phyloP scores from a whole-genome alignment of 1,140 invertebrate species.

The Ridgeia piscesae region DNA sequence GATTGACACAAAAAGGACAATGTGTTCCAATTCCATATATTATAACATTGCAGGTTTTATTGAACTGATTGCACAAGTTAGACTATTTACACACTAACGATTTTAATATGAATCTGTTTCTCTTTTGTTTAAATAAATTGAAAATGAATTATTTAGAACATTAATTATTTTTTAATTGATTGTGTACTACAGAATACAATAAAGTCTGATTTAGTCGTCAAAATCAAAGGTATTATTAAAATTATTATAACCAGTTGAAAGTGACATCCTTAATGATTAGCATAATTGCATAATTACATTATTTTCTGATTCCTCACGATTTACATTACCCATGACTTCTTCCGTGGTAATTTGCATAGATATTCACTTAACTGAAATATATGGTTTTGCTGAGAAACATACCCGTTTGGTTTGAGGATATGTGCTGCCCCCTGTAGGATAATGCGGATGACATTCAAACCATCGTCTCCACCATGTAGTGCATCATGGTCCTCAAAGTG shows the following conservation, averaged over 20 bases:
- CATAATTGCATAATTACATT: too few species aligned
- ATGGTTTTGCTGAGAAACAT: not conserved
- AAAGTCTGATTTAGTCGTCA: too few species aligned
- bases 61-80: too few species aligned
- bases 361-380: not conserved
- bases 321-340: not conserved
- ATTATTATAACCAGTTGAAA: not conserved
- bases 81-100: too few species aligned
- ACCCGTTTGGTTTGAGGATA: constrained; percentile 32
- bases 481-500: constrained; percentile 36
- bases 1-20: too few species aligned
- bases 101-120: too few species aligned
- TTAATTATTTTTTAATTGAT: too few species aligned
- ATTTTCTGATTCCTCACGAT: not conserved
- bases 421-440: constrained; percentile 29
- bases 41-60: too few species aligned
- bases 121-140: too few species aligned
- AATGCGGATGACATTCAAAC: constrained; percentile 33
- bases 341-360: not conserved
- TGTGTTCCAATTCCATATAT: too few species aligned
- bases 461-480: constrained; percentile 36
- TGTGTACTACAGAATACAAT: too few species aligned
- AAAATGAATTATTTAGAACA: too few species aligned
- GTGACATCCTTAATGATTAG: not conserved
- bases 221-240: not conserved